Evolutionary conservation across 1,140 invertebrate species (phyloP), one percentile per base, ranked within the genome.

Genomic region (Bombus turneri): DNA sequence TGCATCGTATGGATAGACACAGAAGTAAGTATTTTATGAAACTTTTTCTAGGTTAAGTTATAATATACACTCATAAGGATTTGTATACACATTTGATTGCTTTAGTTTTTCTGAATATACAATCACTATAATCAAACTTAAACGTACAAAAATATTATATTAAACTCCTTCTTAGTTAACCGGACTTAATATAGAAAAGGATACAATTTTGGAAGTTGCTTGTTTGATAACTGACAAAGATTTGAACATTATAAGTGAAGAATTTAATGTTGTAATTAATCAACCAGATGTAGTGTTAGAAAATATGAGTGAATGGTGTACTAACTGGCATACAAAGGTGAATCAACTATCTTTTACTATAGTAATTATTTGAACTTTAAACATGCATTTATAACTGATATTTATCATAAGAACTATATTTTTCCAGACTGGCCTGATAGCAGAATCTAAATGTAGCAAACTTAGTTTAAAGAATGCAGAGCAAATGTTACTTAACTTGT

Each of bases 131-230:
- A 13, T 15, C 6, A 64, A 28, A 28, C 5, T 10, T 59, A 59
- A 28, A 15, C n/a, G 3, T 66, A 15, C 41, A 57, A 59, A 59
- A 25, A 28, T 53, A 72, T 79, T 39, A 57, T 3, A 34, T 73
- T 68, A 15, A 80, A 76, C 41, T 62, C 43, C 62, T 77, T 68
- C 84, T 80, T 91, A 95, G 94, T 90, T 95, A 90, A 92, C 92
- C 47, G 97, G 97, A 10, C 94, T 99, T 25, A 96, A 99, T 94
- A 92, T 97, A 73, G 95, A 97, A 2, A 97, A 95, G 83, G 97
- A 98, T 93, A 96, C 97, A 84, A 98, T 99, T 47, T 93, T 99
- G 87, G 99, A 99, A 96, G 96, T 99, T 85, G 97, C 98, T 1
- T 98, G 98, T 93, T 92, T 99, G 57, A 95, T 99, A 43, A 99